Evolutionary conservation across 2,888 invertebrate genomes (phyloP), one percentile per base, ranked within the genome.

Genomic region (Rhimphoctona megacephalus): DNA sequence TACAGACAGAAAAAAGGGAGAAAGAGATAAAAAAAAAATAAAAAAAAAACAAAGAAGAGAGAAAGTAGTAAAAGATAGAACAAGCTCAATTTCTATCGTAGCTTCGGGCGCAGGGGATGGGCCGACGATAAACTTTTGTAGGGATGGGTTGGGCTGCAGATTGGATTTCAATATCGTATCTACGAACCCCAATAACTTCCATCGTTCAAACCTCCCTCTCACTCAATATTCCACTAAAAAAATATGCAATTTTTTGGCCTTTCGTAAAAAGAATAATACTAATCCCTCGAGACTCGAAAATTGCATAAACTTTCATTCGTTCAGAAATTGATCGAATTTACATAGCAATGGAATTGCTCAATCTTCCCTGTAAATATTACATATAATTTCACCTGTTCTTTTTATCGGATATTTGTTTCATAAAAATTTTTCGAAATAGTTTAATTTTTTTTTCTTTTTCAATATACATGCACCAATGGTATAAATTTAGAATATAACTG

Each of bases 121-220:
- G 66, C 67, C 39, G 57, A 43, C 64, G 79, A 57, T 72, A 36
- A 57, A 79, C 49, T 43, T 81, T 67, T 36, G 64, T 36, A 54
- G 76, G 36, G 49, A 74, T 90, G 90, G 91, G 90, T 89, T 89
- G 89, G 89, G 88, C 89, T 88, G 70, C 70, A 77, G 87, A 92
- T 89, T 89, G 89, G 85, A 89, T 86, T 78, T 83, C 87, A 85
- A 91, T 90, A 36, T 52, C 64, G 67, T 69, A 67, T 90, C 85
- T 87, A 85, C 86, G 83, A 82, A 85, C 57, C 86, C 64, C 84
- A 80, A 83, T 78, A 73, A 84, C 78, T 64, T 81, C 80, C 78
- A 87, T 86, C 86, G 54, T 72, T 72, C 46, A 54, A 54, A 30
- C 1, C 54, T 66, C 80, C 64, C 73, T 39, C 64, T 66, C 43